phyloP scores from a whole-genome alignment of 2,888 invertebrate genomes.

The Adelognathus sp. region DNA sequence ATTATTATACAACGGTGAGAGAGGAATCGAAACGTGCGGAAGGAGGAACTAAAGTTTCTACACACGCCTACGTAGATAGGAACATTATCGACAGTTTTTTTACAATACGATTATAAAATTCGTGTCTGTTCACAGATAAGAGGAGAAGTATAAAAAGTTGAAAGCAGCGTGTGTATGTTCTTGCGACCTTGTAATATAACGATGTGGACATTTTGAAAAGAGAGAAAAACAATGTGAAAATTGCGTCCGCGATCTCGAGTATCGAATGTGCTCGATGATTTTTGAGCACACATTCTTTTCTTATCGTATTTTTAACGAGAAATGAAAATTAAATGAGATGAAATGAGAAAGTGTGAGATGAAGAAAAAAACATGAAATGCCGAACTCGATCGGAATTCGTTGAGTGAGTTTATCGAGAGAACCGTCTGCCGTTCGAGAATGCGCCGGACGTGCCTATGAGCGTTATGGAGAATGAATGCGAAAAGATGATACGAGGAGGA shows the following conservation, averaged over 20 bases:
- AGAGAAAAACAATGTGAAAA: slow-evolving; percentile 4
- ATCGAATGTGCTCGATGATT: slow-evolving; percentile 16
- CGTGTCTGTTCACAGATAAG: slow-evolving; percentile 14
- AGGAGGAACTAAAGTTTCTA: slow-evolving; percentile 50
- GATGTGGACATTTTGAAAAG: not conserved
- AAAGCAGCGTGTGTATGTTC: not conserved
- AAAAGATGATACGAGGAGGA: not conserved
- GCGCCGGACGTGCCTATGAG: slow-evolving; percentile 39
- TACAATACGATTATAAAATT: slow-evolving; percentile 35
- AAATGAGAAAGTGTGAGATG: too few species aligned
- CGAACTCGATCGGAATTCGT: slow-evolving; percentile 54
- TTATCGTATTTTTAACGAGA: slow-evolving; percentile 40
- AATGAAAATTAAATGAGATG: not conserved
- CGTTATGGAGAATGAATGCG: not conserved
- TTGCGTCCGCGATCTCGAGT: slow-evolving; percentile 27
- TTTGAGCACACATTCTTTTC: slow-evolving; percentile 8
- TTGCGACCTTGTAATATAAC: slow-evolving; percentile 24
- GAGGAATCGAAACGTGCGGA: slow-evolving; percentile 9
- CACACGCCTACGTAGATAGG: slow-evolving; percentile 56
- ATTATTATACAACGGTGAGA: too few species aligned
- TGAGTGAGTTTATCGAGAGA: slow-evolving; percentile 35
- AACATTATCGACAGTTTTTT: slow-evolving; percentile 52
- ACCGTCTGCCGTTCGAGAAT: slow-evolving; percentile 46
- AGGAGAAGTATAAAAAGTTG: slow-evolving; percentile 10
- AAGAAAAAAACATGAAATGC: slow-evolving; percentile 7